These are phyloP conservation scores for Astreopora myriophthalma DNA, from an alignment of 64 coral and sea anemone species.

Conservation along the genomic window DNA sequence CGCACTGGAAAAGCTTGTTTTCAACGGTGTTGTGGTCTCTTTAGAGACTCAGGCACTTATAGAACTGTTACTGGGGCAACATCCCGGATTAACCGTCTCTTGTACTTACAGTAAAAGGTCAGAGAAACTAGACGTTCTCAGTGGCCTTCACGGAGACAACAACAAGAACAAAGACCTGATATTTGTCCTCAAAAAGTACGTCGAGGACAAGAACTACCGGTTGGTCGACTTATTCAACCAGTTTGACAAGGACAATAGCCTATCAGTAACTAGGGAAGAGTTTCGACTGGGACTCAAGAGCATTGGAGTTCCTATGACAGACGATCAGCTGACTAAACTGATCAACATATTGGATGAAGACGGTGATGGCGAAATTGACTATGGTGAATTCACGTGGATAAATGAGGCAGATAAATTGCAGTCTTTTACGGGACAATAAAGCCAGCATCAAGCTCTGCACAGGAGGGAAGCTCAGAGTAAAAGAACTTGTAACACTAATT, in stretches of 20 bases:
- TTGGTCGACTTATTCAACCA: conserved; percentile 92
- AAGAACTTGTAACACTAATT: neutral
- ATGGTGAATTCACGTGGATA: conserved; percentile 90
- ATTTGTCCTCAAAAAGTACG: conserved; percentile 71
- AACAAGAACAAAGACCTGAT: conserved; percentile 71
- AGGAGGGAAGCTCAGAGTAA: neutral
- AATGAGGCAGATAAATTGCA: conserved; percentile 52
- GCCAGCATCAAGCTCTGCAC: neutral
- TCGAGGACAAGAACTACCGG: conserved; percentile 78
- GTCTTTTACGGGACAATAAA: neutral
- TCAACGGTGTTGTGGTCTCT: conserved; percentile 84
- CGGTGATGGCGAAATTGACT: conserved; percentile 89
- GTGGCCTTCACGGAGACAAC: conserved; percentile 11
- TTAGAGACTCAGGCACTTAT: conserved; percentile 72
- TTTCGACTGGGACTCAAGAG: conserved; percentile 71
- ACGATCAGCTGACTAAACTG: conserved; percentile 71
- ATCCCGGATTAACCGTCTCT: conserved; percentile 61
- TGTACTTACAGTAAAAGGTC: conserved; percentile 62
- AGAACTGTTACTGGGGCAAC: conserved; percentile 48
- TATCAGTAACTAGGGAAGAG: conserved; percentile 87
- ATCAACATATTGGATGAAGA: conserved; percentile 81
- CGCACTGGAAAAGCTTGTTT: conserved; percentile 64
- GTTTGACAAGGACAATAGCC: conserved; percentile 98
- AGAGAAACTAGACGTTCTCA: conserved; percentile 19
- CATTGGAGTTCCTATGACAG: conserved; percentile 81